phyloP scores from a whole-genome alignment of 2,888 invertebrate species.

The Lomographa bimaculata region DNA sequence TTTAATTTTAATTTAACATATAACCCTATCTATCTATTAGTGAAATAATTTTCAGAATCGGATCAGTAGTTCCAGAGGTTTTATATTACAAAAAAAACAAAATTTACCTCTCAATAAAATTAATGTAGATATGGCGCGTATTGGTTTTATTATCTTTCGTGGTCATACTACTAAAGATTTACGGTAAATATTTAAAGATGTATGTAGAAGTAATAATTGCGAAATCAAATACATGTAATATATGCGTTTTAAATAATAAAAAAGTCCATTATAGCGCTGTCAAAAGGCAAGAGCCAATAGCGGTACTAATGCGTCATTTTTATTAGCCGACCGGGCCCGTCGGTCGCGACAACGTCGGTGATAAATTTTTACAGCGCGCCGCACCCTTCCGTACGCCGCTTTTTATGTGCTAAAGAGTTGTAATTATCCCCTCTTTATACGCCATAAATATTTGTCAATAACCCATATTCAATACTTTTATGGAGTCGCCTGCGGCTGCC shows the following conservation, averaged over 20 bases:
- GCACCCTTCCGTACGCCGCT: constrained; percentile 71
- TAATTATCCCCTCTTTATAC: constrained; percentile 82
- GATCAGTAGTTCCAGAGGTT: too few species aligned
- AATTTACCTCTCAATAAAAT: too few species aligned
- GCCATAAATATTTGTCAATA: constrained; percentile 83
- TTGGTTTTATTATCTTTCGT: too few species aligned
- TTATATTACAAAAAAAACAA: too few species aligned
- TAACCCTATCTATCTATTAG: too few species aligned
- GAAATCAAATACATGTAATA: too few species aligned
- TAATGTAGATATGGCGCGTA: too few species aligned
- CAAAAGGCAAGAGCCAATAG: constrained; percentile 25
- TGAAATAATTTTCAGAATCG: too few species aligned
- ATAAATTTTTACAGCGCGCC: constrained; percentile 72
- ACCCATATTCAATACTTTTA: constrained; percentile 79
- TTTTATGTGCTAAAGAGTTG: constrained; percentile 82
- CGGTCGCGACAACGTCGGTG: constrained; percentile 62
- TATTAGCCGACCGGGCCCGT: constrained; percentile 52
- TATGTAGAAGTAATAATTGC: too few species aligned
- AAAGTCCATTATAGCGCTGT: constrained; percentile 21
- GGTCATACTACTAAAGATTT: too few species aligned
- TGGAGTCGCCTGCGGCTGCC: constrained; percentile 72
- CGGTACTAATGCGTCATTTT: constrained; percentile 49
- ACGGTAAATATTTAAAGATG: too few species aligned
- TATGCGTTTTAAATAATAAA: constrained; percentile 23
- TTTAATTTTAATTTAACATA: too few species aligned